Evolutionary conservation across 2,888 invertebrate species (phyloP), one percentile per base, ranked within the genome.

Genomic region (Papilio gigon): DNA sequence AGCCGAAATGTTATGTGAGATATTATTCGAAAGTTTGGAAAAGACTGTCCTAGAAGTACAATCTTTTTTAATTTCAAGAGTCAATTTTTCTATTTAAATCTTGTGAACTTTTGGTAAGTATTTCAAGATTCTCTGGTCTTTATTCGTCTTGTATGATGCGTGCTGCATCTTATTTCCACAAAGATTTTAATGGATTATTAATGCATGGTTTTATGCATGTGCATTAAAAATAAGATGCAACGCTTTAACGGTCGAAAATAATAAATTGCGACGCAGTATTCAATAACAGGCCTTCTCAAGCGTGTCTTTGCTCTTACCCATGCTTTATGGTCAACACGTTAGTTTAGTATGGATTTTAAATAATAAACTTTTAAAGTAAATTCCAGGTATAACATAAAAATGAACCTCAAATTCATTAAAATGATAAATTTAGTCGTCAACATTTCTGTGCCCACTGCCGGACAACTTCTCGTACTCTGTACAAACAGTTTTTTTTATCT

Each of bases 191-290:
- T 35, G 33, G 35, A 20, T 59, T 59, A 20, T 59, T 33, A n/a
- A 63, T 47, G 30, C 22, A 42, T 14, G 37, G 40, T 14, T 50
- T 37, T 56, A 17, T 42, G 42, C 40, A 66, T 59, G 22, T 22
- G 44, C 33, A 62, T 40, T 67, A 27, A 47, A 60, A 70, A 73
- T 71, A 70, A 71, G 70, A 70, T 67, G 74, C 67, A 73, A 69
- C 37, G 66, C 61, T 75, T 80, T 79, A 87, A 83, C 77, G 84
- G 78, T 79, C 81, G 78, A 86, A 84, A 87, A 87, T 84, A 86
- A 81, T 78, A 80, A 82, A 84, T 73, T 77, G 76, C 79, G 81
- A 80, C 78, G 83, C 78, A 82, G 82, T 85, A 86, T 86, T 85
- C 85, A 88, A 88, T 87, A 85, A 84, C 79, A 80, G 74, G 67